Conservation (phyloP, 1,140 invertebrate genomes). For the Uloborus diversus region DNA sequence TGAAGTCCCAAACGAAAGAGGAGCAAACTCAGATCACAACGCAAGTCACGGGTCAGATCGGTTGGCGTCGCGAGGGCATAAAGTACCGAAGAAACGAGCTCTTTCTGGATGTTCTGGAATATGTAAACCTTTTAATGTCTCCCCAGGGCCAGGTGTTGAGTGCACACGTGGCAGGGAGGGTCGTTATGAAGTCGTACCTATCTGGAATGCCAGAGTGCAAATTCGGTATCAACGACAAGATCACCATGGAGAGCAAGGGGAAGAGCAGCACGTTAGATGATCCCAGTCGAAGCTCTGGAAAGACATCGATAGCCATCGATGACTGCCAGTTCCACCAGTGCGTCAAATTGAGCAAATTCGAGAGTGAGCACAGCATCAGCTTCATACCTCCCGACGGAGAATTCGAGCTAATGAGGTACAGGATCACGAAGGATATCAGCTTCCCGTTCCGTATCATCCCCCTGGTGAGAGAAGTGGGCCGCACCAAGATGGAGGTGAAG, state of each 20-base stretch:
- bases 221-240: constrained; percentile 99
- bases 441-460: constrained; percentile 99
- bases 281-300: constrained; percentile 72
- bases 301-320: constrained; percentile 98
- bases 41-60: constrained; percentile 80
- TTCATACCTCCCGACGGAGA: constrained; percentile 99
- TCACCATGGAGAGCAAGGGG: constrained; percentile 98
- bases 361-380: constrained; percentile 99
- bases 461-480: constrained; percentile 94
- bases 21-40: constrained; percentile 99
- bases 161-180: constrained; percentile 98
- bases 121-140: constrained; percentile 99
- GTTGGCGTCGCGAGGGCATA: constrained; percentile 99
- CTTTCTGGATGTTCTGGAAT: constrained; percentile 98
- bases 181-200: constrained; percentile 99
- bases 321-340: constrained; percentile 99
- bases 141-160: constrained; percentile 99
- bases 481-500: constrained; percentile 99
- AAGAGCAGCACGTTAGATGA: constrained; percentile 82
- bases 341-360: constrained; percentile 99
- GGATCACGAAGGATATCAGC: constrained; percentile 99
- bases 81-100: constrained; percentile 99
- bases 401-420: constrained; percentile 99
- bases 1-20: constrained; percentile 98
- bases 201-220: constrained; percentile 99